Evolutionary conservation across 2,888 invertebrate genomes (phyloP).

Genomic region (Mechanitis messenoides): DNA sequence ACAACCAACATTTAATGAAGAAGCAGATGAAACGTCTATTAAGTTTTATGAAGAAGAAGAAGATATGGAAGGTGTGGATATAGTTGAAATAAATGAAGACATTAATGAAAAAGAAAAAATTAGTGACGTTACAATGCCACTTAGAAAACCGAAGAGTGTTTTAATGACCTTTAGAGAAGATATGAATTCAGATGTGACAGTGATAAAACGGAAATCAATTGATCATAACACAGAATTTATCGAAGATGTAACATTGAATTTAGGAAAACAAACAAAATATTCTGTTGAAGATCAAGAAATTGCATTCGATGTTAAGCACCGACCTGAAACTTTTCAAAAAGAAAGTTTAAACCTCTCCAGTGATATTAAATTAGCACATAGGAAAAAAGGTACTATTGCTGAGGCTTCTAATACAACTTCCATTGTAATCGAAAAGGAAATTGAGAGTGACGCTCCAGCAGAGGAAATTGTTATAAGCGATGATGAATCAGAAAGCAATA

Average conservation of each 20-base stretch:
- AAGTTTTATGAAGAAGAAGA: slow-evolving; percentile 73
- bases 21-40: slow-evolving; percentile 85
- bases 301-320: slow-evolving; percentile 60
- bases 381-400: slow-evolving; percentile 76
- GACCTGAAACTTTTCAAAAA: slow-evolving; percentile 74
- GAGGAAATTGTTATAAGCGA: slow-evolving; percentile 82
- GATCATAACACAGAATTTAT: slow-evolving; percentile 69
- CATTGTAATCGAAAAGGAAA: slow-evolving; percentile 79
- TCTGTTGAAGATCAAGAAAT: slow-evolving; percentile 81
- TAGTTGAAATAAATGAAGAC: slow-evolving; percentile 68
- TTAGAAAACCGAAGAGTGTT: slow-evolving; percentile 61
- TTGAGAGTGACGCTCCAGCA: slow-evolving; percentile 78
- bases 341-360: slow-evolving; percentile 85
- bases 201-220: slow-evolving; percentile 49
- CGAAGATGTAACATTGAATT: slow-evolving; percentile 80
- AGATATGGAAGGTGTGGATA: slow-evolving; percentile 48
- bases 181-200: slow-evolving; percentile 49
- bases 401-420: slow-evolving; percentile 84
- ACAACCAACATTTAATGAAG: slow-evolving; percentile 85
- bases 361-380: slow-evolving; percentile 81
- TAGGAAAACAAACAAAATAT: slow-evolving; percentile 81
- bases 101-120: slow-evolving; percentile 65
- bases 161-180: slow-evolving; percentile 51
- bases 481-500: slow-evolving; percentile 77
- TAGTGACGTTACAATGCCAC: slow-evolving; percentile 53